These are phyloP conservation scores for Leptopilina clavipes DNA, from an alignment of 1,140 invertebrate species.

Conservation along the genomic window DNA sequence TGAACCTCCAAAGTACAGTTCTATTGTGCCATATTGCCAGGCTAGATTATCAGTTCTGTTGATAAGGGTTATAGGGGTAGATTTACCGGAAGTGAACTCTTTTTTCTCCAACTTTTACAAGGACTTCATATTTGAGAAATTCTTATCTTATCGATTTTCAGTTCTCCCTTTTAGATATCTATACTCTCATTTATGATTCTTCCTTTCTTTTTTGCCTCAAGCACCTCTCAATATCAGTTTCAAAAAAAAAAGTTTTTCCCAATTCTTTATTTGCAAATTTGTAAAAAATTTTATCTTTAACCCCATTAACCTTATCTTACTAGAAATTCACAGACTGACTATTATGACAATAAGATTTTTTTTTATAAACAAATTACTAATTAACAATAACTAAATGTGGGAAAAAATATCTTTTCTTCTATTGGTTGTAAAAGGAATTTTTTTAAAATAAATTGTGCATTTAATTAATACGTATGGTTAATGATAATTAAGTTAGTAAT, in stretches of 20 bases:
- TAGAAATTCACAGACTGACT: no score
- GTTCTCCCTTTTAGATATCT: not conserved
- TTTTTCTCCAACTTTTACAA: constrained; percentile 4
- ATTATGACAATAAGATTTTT: no score
- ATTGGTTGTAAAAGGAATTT: not conserved
- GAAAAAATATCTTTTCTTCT: no score
- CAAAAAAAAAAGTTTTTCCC: not conserved
- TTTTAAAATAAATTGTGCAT: no score
- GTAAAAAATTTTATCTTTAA: constrained; percentile 21
- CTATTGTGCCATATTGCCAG: not conserved
- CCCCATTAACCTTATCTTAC: not conserved
- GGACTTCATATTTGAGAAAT: not conserved
- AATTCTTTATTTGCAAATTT: not conserved
- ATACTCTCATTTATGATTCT: not conserved
- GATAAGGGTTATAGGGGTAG: constrained; percentile 6
- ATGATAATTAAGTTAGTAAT: no score
- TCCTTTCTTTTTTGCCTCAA: not conserved
- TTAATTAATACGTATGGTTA: no score
- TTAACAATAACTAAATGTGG: no score
- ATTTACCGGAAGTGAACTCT: constrained; percentile 16
- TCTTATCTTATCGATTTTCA: constrained; percentile 32
- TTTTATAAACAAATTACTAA: no score
- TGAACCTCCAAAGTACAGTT: not conserved
- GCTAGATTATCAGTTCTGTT: not conserved
- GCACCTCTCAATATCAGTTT: not conserved